Evolutionary conservation across 2,113 vertebrate genomes (phyloP).

Genomic region (Genyomyrus donnyi): DNA sequence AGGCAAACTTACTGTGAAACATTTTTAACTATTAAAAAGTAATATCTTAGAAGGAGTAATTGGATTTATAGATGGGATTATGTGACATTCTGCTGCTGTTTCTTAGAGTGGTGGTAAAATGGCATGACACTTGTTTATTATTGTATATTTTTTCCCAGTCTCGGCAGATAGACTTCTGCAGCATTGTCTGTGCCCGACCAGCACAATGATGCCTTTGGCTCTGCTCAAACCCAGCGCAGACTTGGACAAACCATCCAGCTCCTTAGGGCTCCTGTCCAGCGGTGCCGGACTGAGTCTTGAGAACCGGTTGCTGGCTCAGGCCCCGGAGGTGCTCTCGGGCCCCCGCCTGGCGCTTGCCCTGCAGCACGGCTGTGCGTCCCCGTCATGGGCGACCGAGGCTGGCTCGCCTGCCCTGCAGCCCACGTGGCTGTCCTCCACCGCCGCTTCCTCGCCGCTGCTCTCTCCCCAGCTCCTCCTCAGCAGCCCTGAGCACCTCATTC

Average conservation of each 20-base stretch:
- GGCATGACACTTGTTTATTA: background rate
- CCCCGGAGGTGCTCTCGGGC: background rate
- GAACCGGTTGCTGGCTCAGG: constrained; percentile 51
- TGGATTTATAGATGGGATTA: background rate
- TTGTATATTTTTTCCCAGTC: background rate
- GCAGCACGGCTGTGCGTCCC: background rate
- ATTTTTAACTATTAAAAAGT: background rate
- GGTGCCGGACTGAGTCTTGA: constrained; percentile 43
- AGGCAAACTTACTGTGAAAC: background rate
- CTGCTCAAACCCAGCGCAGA: constrained; percentile 29
- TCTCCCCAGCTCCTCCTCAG: background rate
- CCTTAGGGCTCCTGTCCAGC: constrained; percentile 35
- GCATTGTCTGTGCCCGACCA: background rate
- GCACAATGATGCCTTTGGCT: constrained; percentile 46
- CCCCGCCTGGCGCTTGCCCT: background rate
- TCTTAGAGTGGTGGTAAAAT: background rate
- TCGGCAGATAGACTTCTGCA: background rate
- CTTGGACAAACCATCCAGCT: constrained; percentile 11
- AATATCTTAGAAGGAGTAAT: background rate
- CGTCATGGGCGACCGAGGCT: constrained; percentile 22
- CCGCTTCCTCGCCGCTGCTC: constrained; percentile 24
- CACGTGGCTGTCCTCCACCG: constrained; percentile 43
- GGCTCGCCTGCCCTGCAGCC: constrained; percentile 37
- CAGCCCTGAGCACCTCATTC: constrained; percentile 30
- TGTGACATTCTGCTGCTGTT: background rate